Percentiles rank a stretch among this genome's conserved stretches.
phyloP scores from a whole-genome alignment of 2,797 vertebrate species.

The Phataginus tricuspis region DNA sequence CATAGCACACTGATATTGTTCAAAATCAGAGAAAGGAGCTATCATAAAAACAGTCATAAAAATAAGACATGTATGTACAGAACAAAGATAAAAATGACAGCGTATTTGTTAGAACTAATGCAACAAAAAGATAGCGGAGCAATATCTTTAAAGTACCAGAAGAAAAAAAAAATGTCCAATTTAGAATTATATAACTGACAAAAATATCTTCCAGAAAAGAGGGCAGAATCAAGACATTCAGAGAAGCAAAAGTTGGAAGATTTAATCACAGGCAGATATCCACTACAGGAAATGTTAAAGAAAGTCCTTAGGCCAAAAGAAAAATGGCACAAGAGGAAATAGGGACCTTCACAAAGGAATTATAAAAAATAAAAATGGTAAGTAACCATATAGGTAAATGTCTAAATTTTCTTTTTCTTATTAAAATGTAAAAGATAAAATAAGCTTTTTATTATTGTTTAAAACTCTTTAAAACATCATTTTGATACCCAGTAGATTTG shows the following conservation, averaged over 20 bases:
- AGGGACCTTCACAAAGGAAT: not conserved
- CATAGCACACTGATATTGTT: not conserved
- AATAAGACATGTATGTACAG: not conserved
- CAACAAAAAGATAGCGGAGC: not conserved
- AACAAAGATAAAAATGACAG: not conserved
- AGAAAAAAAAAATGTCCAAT: not conserved
- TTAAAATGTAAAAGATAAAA: not conserved
- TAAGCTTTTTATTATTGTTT: not conserved
- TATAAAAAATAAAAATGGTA: not conserved
- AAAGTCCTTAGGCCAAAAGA: not conserved
- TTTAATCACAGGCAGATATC: not conserved
- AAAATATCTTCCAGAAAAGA: not conserved
- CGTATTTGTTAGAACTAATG: not conserved
- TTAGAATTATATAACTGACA: not conserved
- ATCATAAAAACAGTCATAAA: not conserved
- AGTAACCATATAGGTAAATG: not conserved
- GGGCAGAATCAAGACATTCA: not conserved
- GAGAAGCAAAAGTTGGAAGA: not conserved
- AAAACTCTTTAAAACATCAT: not conserved
- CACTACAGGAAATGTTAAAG: not conserved
- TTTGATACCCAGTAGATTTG: not conserved
- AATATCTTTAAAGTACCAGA: not conserved
- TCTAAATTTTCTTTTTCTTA: not conserved
- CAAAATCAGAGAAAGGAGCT: not conserved
- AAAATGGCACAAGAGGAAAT: not conserved